Evolutionary conservation across 1,140 invertebrate genomes (phyloP), one percentile per base, ranked within the genome.

Genomic region (Sweltsa coloradensis): DNA sequence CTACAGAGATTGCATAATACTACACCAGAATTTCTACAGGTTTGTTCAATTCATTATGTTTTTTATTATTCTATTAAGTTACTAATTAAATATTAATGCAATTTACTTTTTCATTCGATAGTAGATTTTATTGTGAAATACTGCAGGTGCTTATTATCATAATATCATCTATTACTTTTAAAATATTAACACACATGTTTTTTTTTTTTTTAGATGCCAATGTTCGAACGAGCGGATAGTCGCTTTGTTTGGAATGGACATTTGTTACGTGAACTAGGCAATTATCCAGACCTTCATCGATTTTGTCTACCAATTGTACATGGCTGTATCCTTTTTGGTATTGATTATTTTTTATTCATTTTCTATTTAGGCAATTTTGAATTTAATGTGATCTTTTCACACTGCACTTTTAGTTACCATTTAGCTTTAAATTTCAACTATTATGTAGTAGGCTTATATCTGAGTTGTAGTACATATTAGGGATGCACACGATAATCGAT

Each of bases 171-270:
- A 47, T 50, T 50, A 47, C 24, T 54, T 54, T n/a, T n/a, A n/a
- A n/a, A n/a, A n/a, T n/a, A n/a, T n/a, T n/a, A n/a, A n/a, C n/a
- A n/a, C n/a, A n/a, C n/a, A n/a, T n/a, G n/a, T 51, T 54, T 52
- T 26, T 57, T 36, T 45, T 42, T 53, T 23, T 65, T 67, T 25
- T 60, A 79, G 71, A 74, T 74, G 64, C 76, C 77, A 41, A 63
- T 89, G 25, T 71, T 81, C 49, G 76, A 81, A 51, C 72, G 85
- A 36, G 90, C 92, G 7, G 91, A 97, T 65, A 65, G 72, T 18
- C 71, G 89, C 39, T 97, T 97, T 68, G 73, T 96, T 5, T 99
- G 95, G 95, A 99, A 99, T 64, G 72, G 76, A 2, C 73, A 84
- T 66, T 66, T 97, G 3, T 65, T 97, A 31, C 70, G 76, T 34